Evolutionary conservation across 2,113 vertebrate genomes (phyloP), one percentile per base, ranked within the genome.

Genomic region (Lichenostomus cassidix): DNA sequence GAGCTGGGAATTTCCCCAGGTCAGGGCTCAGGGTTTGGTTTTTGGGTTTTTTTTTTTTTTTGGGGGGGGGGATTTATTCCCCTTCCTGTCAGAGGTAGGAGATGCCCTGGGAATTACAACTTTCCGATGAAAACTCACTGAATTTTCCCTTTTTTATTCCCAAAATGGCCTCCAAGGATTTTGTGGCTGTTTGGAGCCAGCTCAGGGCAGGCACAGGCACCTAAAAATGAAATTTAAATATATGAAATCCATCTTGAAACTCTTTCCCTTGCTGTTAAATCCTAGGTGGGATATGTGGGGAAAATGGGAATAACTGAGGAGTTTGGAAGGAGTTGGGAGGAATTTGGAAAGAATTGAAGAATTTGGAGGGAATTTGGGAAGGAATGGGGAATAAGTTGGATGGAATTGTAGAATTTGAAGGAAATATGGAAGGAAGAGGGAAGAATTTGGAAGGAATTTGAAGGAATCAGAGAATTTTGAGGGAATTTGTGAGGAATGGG

Each of bases 121-220:
- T 60, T 41, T 39, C n/a, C 0, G 0, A 15, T 4, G 3, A 22
- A 22, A 83, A 19, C 11, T 62, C 47, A 7, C 55, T 25, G 14
- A 19, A 2, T 69, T 42, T 41, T 27, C 11, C 17, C n/a, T 11
- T 53, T 47, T 35, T 69, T 15, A 23, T 22, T 47, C 55, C 24
- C 63, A 4, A 27, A 33, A 25, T 3, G 8, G 5, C 4, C 19
- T 44, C 12, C 4, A 11, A 35, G 16, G 39, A 21, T 47, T 41
- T 35, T 2, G 9, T 35, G n/a, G 28, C 24, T n/a, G 35, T 15
- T 50, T 60, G n/a, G 39, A 31, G n/a, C n/a, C 4, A 24, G 28
- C 20, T 46, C 24, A 4, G 24, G 11, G 20, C n/a, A 31, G 53
- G 28, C 16, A 22, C 8, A 12, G 7, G 19, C 29, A 44, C 9